phyloP scores from a whole-genome alignment of 2,113 vertebrate species.

The Typhlomys cinereus region DNA sequence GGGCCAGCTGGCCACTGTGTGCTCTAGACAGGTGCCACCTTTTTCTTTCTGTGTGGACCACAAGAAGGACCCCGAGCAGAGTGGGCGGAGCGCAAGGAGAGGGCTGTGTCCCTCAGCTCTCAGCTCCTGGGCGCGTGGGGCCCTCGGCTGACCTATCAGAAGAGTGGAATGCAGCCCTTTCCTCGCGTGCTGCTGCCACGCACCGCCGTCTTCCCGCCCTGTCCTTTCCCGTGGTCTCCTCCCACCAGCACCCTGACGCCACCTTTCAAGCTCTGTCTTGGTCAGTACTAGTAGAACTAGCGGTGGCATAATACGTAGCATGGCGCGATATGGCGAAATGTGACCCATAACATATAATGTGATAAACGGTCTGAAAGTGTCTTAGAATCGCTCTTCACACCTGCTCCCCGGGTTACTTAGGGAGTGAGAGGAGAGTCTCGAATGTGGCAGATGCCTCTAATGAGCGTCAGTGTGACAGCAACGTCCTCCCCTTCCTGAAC shows the following conservation, averaged over 20 bases:
- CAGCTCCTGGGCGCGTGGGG: too few relatives aligned
- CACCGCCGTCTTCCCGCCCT: too few relatives aligned
- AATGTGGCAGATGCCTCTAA: background rate
- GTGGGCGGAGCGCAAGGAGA: background rate
- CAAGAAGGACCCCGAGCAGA: background rate
- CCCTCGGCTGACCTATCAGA: too few relatives aligned
- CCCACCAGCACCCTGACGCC: background rate
- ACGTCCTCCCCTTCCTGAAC: background rate
- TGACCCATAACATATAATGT: too few relatives aligned
- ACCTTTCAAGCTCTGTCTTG: background rate
- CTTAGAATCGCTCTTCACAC: background rate
- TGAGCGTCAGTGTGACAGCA: background rate
- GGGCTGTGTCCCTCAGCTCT: too few relatives aligned
- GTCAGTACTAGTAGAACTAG: background rate
- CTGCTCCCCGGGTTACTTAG: background rate
- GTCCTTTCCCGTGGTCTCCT: background rate
- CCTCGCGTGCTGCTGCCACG: too few relatives aligned
- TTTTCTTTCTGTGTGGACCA: background rate
- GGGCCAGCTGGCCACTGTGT: background rate
- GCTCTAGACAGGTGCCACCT: background rate
- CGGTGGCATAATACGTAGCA: background rate
- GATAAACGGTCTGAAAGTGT: background rate
- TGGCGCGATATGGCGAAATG: too few relatives aligned
- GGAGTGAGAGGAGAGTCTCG: background rate
- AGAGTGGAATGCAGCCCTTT: too few relatives aligned